Conservation (phyloP, 2,113 vertebrate species). For the Brienomyrus longianalis region DNA sequence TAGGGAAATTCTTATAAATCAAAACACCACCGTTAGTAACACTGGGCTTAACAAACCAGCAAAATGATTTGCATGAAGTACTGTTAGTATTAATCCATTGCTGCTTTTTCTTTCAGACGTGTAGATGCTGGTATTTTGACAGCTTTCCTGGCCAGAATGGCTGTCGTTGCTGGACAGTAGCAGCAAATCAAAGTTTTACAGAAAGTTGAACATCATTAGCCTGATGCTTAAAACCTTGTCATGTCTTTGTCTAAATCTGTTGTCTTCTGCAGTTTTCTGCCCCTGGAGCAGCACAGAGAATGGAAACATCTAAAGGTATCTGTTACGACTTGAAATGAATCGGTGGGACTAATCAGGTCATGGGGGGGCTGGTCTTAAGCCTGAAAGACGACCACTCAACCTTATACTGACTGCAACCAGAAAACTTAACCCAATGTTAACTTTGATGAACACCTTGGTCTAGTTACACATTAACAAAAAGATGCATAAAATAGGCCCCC, state of each 20-base stretch:
- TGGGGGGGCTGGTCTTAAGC: constrained; percentile 25
- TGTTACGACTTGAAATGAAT: neutral
- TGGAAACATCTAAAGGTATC: neutral
- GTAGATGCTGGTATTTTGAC: neutral
- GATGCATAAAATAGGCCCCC: neutral
- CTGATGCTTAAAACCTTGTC: neutral
- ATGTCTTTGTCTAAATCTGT: neutral
- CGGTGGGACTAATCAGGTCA: neutral
- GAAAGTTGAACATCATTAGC: neutral
- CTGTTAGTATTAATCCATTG: neutral
- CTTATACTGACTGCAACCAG: neutral
- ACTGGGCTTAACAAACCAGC: neutral
- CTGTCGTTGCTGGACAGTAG: neutral
- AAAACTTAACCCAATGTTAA: neutral
- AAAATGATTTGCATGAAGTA: neutral
- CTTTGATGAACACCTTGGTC: neutral
- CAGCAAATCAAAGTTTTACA: neutral
- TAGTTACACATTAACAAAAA: neutral
- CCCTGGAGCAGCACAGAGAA: neutral
- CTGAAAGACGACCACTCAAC: constrained; percentile 9
- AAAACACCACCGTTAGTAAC: neutral
- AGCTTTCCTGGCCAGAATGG: neutral
- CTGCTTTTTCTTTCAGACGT: neutral
- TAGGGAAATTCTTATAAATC: constrained; percentile 20
- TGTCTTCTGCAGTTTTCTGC: neutral